Base-by-base conservation (phyloP, 2,113 vertebrate genomes). In the Siphamia tubifer region DNA sequence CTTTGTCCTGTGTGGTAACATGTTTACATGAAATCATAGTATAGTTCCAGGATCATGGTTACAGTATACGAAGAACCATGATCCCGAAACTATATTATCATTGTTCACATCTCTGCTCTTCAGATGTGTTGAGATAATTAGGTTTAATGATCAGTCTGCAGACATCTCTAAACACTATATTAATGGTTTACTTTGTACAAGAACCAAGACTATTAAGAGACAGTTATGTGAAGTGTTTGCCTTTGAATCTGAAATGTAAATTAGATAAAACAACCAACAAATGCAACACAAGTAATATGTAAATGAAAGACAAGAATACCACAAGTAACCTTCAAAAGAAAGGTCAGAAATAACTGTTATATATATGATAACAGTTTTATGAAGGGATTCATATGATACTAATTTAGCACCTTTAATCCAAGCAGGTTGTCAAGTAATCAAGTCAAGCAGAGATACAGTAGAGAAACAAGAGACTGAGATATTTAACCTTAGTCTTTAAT, bases 231-330 rank as follows among this genome's bases (percentile, higher is more conserved):
- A 38, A 31, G 30, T 49, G 63, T 45, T 74, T 44, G 35, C 43
- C 43, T 32, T 30, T 30, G 24, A 11, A 51, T 49, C 36, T 23
- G 23, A 56, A 51, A 69, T 49, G 40, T 19, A n/a, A 73, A 70
- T 66, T 28, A 27, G 53, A 75, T 58, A 21, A 30, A 36, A 62
- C 35, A 63, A 39, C 75, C 40, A 63, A 30, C 34, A 43, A 51
- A 64, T 34, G 24, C 23, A 69, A 57, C 9, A 0, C 15, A 45
- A 27, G 4, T 16, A 48, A 48, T 35, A 65, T 48, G 42, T 40
- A 48, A 38, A 45, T 49, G 6, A 5, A 32, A 39, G 38, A 55
- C 10, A 31, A 35, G 9, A 72, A 57, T 44, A 12, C 19, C 31
- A 19, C 48, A 58, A 28, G 39, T 36, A 40, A 39, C 19, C 13